phyloP scores from a whole-genome alignment of 2,797 vertebrate genomes.

The Enoplosus armatus region DNA sequence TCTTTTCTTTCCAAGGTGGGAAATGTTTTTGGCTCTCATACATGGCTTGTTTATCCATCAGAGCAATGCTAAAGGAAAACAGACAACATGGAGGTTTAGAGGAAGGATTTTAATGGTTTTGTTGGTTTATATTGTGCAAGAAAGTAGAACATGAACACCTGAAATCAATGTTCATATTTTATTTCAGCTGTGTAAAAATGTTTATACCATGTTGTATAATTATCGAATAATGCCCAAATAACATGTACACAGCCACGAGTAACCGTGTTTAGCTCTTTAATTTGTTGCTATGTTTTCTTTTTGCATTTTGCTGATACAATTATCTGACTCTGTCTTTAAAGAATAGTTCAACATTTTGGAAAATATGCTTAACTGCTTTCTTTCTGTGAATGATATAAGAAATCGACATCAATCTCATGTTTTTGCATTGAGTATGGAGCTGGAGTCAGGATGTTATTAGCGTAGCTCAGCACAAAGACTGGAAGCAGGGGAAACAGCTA shows the following conservation, averaged over 20 bases:
- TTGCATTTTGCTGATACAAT: not conserved
- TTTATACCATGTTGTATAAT: not conserved
- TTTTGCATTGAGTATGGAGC: not conserved
- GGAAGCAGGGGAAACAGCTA: too few species aligned
- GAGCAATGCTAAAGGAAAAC: not conserved
- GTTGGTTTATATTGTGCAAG: not conserved
- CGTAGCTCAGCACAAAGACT: not conserved
- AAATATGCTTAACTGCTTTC: not conserved
- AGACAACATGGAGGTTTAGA: not conserved
- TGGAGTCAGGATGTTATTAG: not conserved
- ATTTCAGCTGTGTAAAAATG: not conserved
- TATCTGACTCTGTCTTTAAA: not conserved
- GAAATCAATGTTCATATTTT: not conserved
- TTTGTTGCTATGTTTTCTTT: too few species aligned
- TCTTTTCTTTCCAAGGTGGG: slow-evolving; percentile 1
- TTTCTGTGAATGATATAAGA: not conserved
- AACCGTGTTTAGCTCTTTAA: too few species aligned
- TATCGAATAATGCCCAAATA: not conserved
- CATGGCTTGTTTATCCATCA: slow-evolving; percentile 28
- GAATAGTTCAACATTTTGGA: not conserved
- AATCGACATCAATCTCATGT: not conserved
- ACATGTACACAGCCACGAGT: not conserved
- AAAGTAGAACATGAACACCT: not conserved
- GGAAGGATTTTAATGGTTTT: not conserved
- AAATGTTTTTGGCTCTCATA: slow-evolving; percentile 14